A percentile compares a stretch with the other conserved stretches of the same genome.
Conservation (phyloP, 2,888 invertebrate genomes). For the Microplitis deprimator region DNA sequence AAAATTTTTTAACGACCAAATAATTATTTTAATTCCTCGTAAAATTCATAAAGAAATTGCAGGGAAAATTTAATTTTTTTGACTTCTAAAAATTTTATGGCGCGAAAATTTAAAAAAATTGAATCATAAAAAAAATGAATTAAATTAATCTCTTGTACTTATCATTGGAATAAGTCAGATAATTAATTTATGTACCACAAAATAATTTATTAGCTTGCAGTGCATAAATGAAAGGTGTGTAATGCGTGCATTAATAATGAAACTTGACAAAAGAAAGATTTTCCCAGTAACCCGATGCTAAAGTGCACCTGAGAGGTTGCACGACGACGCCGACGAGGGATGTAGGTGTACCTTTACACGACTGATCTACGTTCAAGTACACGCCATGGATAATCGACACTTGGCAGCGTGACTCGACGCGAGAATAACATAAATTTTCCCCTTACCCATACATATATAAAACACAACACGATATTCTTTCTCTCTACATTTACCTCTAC, state of each 20-base stretch:
- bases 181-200: not conserved
- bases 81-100: not conserved
- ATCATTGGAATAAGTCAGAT: not conserved
- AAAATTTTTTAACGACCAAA: conserved; percentile 3
- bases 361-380: conserved; percentile 39
- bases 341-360: conserved; percentile 38
- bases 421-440: conserved; percentile 34
- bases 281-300: conserved; percentile 40
- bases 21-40: not conserved
- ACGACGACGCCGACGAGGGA: conserved; percentile 6
- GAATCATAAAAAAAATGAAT: not conserved
- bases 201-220: not conserved
- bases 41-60: not conserved
- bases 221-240: conserved; percentile 17
- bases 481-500: not conserved
- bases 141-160: not conserved
- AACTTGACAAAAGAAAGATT: conserved; percentile 28
- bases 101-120: not conserved
- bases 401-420: conserved; percentile 27
- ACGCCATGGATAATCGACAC: conserved; percentile 37
- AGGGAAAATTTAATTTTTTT: not conserved
- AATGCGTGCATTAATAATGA: conserved; percentile 6
- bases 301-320: conserved; percentile 40
- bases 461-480: not conserved
- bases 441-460: conserved; percentile 16